Conservation (phyloP, 2,888 invertebrate genomes). For the Hirtodrosophila alboralis region DNA sequence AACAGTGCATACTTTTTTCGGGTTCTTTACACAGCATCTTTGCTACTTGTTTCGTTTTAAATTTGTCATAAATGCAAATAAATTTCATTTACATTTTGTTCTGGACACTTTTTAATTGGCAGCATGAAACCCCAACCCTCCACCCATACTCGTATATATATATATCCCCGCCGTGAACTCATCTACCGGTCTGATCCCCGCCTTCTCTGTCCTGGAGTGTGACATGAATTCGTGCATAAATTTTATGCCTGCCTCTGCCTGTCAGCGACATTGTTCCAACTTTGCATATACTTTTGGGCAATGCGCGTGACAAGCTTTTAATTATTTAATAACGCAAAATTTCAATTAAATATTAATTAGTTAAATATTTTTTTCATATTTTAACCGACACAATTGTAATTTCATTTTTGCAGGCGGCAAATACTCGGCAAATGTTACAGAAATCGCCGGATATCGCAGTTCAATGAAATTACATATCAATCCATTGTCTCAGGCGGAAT, state of each 20-base stretch:
- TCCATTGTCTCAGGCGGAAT: conserved; percentile 88
- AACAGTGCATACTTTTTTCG: no score
- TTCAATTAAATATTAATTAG: conserved; percentile 69
- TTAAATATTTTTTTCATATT: conserved; percentile 50
- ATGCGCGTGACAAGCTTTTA: conserved; percentile 65
- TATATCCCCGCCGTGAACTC: background rate
- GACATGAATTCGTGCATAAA: conserved; percentile 60
- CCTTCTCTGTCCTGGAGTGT: conserved; percentile 25
- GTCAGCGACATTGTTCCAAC: conserved; percentile 60
- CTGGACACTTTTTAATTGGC: conserved; percentile 64
- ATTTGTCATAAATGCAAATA: conserved; percentile 64
- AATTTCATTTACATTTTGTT: conserved; percentile 66
- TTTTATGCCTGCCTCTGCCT: conserved; percentile 49
- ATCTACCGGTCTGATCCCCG: background rate
- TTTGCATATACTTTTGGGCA: conserved; percentile 34
- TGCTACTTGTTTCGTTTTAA: conserved; percentile 18
- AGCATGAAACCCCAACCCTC: conserved; percentile 32
- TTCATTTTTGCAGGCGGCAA: conserved; percentile 86
- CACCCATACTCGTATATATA: no score
- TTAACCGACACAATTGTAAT: conserved; percentile 21
- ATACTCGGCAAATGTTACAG: conserved; percentile 88
- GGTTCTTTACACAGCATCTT: no score
- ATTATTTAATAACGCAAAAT: conserved; percentile 66
- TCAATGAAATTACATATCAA: conserved; percentile 90
- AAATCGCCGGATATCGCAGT: conserved; percentile 90